Percentiles rank a stretch among this genome's conserved stretches.
These are phyloP conservation scores for Gambusia holbrooki DNA, from an alignment of 2,113 vertebrate species.

Conservation along the genomic window DNA sequence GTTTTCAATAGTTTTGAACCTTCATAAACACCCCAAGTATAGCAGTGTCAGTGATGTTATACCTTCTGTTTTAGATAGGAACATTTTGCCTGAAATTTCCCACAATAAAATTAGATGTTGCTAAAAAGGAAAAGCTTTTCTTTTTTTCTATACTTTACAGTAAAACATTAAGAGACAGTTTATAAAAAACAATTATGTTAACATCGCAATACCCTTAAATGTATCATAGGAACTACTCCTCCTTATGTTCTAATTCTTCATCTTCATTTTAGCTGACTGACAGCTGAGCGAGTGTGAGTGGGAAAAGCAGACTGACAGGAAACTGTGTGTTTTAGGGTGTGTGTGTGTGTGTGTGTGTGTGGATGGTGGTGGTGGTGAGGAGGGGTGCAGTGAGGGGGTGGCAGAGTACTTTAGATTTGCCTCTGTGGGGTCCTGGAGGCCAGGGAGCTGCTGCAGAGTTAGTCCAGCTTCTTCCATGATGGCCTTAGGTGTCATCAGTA, in stretches of 20 bases:
- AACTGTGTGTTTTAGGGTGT: conserved; percentile 44
- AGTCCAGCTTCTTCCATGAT: conserved; percentile 62
- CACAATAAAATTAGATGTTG: too few relatives aligned
- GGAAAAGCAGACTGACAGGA: conserved; percentile 23
- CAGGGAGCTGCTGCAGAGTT: conserved; percentile 70
- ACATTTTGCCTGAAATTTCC: too few relatives aligned
- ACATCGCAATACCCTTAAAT: conserved; percentile 39
- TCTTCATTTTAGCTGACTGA: conserved; percentile 53
- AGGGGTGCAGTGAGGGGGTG: background rate
- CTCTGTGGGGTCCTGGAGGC: conserved; percentile 83
- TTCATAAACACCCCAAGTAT: too few relatives aligned
- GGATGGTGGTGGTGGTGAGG: too few relatives aligned
- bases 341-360: background rate
- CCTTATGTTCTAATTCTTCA: conserved; percentile 4
- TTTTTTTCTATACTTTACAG: too few relatives aligned
- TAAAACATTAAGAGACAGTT: too few relatives aligned
- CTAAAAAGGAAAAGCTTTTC: too few relatives aligned
- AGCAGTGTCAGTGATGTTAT: too few relatives aligned
- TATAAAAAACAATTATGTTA: background rate
- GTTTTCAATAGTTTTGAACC: too few relatives aligned
- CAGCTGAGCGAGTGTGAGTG: conserved; percentile 25
- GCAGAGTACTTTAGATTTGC: conserved; percentile 56
- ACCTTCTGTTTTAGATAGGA: too few relatives aligned
- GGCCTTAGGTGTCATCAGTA: conserved; percentile 84
- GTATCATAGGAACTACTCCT: conserved; percentile 12